These are phyloP conservation scores for Grapholita molesta DNA, from an alignment of 1,140 invertebrate species.

Conservation along the genomic window DNA sequence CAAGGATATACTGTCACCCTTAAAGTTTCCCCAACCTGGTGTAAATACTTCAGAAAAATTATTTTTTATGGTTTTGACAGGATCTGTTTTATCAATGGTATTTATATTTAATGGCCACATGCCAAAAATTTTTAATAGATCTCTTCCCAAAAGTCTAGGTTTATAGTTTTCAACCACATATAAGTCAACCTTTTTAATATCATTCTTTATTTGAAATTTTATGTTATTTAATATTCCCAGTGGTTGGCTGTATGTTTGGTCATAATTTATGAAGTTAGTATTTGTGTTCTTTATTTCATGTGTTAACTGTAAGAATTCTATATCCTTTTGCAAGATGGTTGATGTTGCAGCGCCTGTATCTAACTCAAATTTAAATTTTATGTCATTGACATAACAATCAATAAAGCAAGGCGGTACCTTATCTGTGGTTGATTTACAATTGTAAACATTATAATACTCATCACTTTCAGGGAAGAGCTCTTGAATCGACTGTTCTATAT, in stretches of 20 bases:
- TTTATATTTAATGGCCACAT: neutral
- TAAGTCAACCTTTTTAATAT: neutral
- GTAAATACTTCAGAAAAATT: constrained; percentile 13
- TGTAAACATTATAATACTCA: neutral
- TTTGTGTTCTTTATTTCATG: neutral
- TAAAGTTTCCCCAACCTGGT: constrained; percentile 7
- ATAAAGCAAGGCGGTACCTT: constrained; percentile 1
- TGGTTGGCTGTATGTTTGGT: neutral
- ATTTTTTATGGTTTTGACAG: neutral
- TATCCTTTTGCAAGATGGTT: neutral
- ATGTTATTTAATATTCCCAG: neutral
- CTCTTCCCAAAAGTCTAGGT: neutral
- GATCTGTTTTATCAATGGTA: neutral
- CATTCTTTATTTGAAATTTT: neutral
- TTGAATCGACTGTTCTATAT: neutral
- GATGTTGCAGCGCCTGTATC: constrained; percentile 4
- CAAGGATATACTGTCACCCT: neutral
- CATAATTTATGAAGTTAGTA: neutral
- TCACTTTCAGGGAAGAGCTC: neutral
- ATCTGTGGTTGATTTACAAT: neutral
- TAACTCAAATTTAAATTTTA: neutral
- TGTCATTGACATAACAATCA: neutral
- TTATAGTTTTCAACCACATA: neutral
- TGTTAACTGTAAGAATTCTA: neutral
- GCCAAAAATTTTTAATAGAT: neutral